Base-by-base conservation (phyloP, 1,140 invertebrate genomes). In the Andrena cerasifolii region DNA sequence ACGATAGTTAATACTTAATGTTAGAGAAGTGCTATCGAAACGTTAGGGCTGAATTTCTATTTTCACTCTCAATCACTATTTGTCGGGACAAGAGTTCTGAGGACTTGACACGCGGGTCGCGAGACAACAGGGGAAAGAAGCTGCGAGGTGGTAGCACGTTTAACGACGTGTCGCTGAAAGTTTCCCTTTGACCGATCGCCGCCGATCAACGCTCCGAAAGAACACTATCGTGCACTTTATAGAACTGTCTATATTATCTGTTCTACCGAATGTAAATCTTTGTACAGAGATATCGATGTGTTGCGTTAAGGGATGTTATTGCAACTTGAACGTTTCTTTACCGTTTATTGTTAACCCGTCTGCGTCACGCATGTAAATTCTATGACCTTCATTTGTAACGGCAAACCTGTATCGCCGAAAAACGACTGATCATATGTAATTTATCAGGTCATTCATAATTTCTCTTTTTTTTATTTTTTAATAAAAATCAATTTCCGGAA, bases 1-100 rank as follows among this genome's bases (percentile, higher is more conserved):
- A 82, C n/a, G 43, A 73, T 66, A 73, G 63, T 58, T 74, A 68
- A 59, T 45, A 74, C 70, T 83, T 83, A 83, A 67, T 70, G 75
- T 83, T 83, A 83, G 80, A 68, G 31, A 16, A 47, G n/a, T 56
- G 36, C 54, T 73, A 28, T 82, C 51, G 40, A 79, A 53, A 59
- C 71, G 31, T 54, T 83, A 78, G 75, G 58, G 40, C 63, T 72
- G 59, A 49, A 82, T 74, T 79, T 56, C 65, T 70, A 82, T 61
- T 82, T 83, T 81, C 65, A 47, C 75, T 78, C 33, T 82, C 62
- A 28, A 77, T 56, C 75, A 56, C 49, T 70, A n/a, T 82, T 74
- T 45, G 72, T 58, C 63, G 36, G 62, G 18, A 31, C 3, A 65
- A 54, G 26, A 28, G 5, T 54, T 53, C n/a, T 21, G 26, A 12